Conservation (phyloP, 2,888 invertebrate species). For the Drosophila kanekoi region DNA sequence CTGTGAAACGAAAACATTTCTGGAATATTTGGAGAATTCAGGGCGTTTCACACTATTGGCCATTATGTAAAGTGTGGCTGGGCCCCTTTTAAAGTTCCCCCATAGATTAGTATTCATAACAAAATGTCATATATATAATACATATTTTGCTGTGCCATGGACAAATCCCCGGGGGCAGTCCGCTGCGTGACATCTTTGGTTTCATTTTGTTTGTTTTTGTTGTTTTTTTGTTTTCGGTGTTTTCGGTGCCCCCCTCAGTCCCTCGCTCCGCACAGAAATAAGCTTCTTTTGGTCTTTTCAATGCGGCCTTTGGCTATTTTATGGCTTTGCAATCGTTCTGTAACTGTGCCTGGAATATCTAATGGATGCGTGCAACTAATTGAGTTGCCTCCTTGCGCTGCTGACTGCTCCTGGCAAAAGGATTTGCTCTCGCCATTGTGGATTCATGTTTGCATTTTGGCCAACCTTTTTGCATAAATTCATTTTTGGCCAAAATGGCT, state of each 20-base stretch:
- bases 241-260: neutral
- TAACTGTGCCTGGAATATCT: conserved; percentile 72
- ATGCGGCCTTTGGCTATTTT: conserved; percentile 77
- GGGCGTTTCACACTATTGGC: conserved; percentile 27
- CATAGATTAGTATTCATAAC: conserved; percentile 82
- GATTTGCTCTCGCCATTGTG: conserved; percentile 40
- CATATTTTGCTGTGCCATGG: conserved; percentile 49
- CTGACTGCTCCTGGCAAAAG: conserved; percentile 24
- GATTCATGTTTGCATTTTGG: conserved; percentile 47
- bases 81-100: conserved; percentile 16
- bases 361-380: conserved; percentile 79
- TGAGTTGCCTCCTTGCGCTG: conserved; percentile 60
- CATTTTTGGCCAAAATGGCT: conserved; percentile 38
- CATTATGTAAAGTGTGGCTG: conserved; percentile 46
- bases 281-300: conserved; percentile 57
- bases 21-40: conserved; percentile 1
- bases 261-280: conserved; percentile 30
- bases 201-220: conserved; percentile 62
- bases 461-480: conserved; percentile 54
- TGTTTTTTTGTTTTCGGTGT: conserved; percentile 40
- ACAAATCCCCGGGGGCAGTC: conserved; percentile 67
- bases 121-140: conserved; percentile 71
- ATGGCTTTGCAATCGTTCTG: conserved; percentile 78
- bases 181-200: conserved; percentile 74
- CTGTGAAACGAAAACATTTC: neutral